phyloP scores from a whole-genome alignment of 2,888 invertebrate genomes.

The Parascotia fuliginaria region DNA sequence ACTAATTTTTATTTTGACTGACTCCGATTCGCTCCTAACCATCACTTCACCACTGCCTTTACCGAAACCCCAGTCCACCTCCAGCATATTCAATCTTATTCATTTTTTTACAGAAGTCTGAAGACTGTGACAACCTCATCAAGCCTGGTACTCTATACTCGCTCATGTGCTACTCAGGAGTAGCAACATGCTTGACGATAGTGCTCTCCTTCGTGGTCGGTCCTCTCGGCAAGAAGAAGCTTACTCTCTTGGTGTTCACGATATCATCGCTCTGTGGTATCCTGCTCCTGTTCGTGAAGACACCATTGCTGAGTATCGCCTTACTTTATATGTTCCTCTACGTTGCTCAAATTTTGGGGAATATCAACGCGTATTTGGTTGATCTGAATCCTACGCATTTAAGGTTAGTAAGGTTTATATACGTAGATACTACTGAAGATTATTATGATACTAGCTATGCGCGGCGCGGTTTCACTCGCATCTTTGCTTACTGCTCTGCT shows the following conservation, averaged over 20 bases:
- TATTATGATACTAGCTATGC: too few relatives aligned
- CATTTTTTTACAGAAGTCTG: constrained; percentile 44
- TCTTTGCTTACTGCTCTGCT: too few relatives aligned
- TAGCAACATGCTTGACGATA: constrained; percentile 52
- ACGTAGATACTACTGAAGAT: too few relatives aligned
- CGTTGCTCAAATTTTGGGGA: constrained; percentile 68
- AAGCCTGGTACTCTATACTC: constrained; percentile 64
- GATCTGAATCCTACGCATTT: constrained; percentile 75
- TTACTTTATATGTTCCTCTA: constrained; percentile 69
- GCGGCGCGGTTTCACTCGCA: too few relatives aligned
- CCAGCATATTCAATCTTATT: too few relatives aligned
- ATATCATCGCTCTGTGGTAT: constrained; percentile 55
- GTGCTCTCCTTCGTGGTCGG: constrained; percentile 64
- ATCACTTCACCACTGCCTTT: too few relatives aligned
- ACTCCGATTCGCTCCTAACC: too few relatives aligned
- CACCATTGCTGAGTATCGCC: constrained; percentile 64
- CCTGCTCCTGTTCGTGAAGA: constrained; percentile 56
- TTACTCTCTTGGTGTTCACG: constrained; percentile 59
- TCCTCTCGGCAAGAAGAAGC: constrained; percentile 61
- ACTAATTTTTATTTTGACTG: too few relatives aligned
- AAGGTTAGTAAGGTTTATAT: constrained; percentile 61
- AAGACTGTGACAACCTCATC: constrained; percentile 62
- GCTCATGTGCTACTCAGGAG: constrained; percentile 68
- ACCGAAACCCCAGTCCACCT: too few relatives aligned
- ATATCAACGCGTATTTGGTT: constrained; percentile 71